phyloP scores from a whole-genome alignment of 2,113 vertebrate genomes.

The Myxocyprinus asiaticus region DNA sequence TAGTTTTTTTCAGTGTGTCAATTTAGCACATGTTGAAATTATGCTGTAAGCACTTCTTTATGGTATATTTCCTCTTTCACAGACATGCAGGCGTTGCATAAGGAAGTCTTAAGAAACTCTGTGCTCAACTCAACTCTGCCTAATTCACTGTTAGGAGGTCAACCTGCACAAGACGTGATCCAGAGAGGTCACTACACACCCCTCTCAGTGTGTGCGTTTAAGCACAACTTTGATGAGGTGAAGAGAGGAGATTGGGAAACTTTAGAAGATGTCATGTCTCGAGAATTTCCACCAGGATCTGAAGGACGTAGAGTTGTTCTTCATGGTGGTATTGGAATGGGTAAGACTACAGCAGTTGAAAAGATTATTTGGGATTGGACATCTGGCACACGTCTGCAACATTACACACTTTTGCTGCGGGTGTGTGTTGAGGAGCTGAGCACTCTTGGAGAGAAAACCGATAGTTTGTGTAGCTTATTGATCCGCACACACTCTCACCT shows the following conservation, averaged over 20 bases:
- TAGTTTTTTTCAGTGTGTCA: too few species aligned
- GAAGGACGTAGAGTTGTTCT: slow-evolving; percentile 54
- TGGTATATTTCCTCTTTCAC: slow-evolving; percentile 11
- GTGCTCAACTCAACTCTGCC: slow-evolving; percentile 41
- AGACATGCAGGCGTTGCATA: slow-evolving; percentile 61
- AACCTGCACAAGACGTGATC: slow-evolving; percentile 54
- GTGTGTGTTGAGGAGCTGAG: slow-evolving; percentile 62
- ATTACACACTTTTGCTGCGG: slow-evolving; percentile 64
- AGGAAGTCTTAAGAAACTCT: slow-evolving; percentile 44
- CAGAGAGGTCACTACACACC: slow-evolving; percentile 55
- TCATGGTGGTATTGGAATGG: slow-evolving; percentile 69
- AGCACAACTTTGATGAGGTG: background rate
- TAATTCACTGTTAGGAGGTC: slow-evolving; percentile 62
- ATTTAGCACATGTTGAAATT: too few species aligned
- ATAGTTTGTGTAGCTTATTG: slow-evolving; percentile 64
- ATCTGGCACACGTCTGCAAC: slow-evolving; percentile 56
- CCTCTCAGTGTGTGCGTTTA: slow-evolving; percentile 11
- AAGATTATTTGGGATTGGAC: slow-evolving; percentile 71
- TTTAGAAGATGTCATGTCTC: slow-evolving; percentile 45
- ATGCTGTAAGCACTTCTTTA: too few species aligned
- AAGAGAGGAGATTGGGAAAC: background rate
- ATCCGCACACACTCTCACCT: slow-evolving; percentile 43
- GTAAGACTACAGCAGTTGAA: slow-evolving; percentile 72
- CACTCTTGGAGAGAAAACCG: slow-evolving; percentile 6
- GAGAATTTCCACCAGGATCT: slow-evolving; percentile 36